Base-by-base conservation (phyloP, 2,113 vertebrate species). In the Ophthalmolycus amberensis region DNA sequence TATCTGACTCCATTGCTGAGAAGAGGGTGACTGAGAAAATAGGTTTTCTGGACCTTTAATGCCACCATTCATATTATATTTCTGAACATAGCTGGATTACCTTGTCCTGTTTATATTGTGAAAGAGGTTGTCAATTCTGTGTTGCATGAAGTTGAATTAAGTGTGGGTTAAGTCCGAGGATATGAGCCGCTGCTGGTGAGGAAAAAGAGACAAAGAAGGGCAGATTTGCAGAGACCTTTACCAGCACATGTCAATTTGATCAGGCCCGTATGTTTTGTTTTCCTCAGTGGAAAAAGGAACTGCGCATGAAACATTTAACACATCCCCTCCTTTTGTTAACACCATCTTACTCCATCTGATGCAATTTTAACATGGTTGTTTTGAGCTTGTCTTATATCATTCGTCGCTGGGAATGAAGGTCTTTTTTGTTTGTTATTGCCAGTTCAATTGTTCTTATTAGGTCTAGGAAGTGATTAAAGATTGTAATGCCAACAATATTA, bases 281-380 rank as follows among this genome's bases (percentile, higher is more conserved):
- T 84, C 62, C 77, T 84, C 59, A 0, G 60, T 76, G 69, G 62
- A 81, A 79, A 83, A 78, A 59, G 75, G 44, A 88, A 85, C 79
- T 63, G 46, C 11, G 2, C 80, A 82, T 94, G 64, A 91, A 91
- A 94, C 64, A 92, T 91, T 89, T 0, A 92, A 76, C 48, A 72
- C 77, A 64, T 82, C 66, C 44, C 75, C 29, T 87, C 67, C 74
- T 85, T 89, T 89, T 70, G 75, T 85, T 85, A 90, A 87, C 77
- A 77, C 83, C 79, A 54, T 69, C 56, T 80, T 86, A 82, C 85
- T 86, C 62, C 40, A 40, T 73, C 50, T 84, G 78, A 75, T 89
- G 66, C 72, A 86, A 87, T 88, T 90, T 89, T 87, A 86, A 91
- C 52, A 7, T 27, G n/a, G 40, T 79, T 88, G 80, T 87, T 91